Conservation (phyloP, 2,888 invertebrate species). For the Drosophila leonis region DNA sequence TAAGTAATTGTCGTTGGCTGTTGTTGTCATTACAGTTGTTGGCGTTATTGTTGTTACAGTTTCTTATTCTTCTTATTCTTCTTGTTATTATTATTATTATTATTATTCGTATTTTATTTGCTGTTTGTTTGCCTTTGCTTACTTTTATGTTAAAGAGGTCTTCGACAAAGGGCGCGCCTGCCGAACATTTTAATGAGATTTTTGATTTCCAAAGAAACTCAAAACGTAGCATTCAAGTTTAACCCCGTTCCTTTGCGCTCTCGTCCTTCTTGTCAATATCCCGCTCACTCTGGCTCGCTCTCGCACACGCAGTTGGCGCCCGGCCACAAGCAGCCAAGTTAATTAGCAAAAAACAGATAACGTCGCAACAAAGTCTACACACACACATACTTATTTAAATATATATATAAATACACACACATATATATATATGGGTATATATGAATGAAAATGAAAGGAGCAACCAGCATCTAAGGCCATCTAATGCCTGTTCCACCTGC, state of each 20-base stretch:
- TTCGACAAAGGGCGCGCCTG: conserved; percentile 26
- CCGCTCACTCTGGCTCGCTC: conserved; percentile 11
- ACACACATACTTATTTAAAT: not conserved
- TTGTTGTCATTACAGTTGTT: conserved; percentile 16
- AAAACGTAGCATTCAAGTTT: conserved; percentile 39
- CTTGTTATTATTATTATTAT: conserved; percentile 5
- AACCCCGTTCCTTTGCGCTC: conserved; percentile 10
- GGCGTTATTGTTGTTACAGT: conserved; percentile 1
- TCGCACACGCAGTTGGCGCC: conserved; percentile 7
- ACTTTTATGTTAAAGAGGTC: conserved; percentile 32
- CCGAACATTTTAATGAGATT: conserved; percentile 72
- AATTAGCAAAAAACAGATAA: conserved; percentile 75
- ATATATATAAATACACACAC: not conserved
- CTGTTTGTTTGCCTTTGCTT: conserved; percentile 15
- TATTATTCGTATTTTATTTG: conserved; percentile 13
- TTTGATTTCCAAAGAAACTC: conserved; percentile 63
- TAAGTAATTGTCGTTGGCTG: conserved; percentile 20
- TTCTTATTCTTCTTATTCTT: not conserved
- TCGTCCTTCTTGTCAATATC: conserved; percentile 1
- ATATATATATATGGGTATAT: not conserved
- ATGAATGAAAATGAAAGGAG: conserved; percentile 55
- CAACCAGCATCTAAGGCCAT: conserved; percentile 53
- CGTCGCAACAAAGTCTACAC: conserved; percentile 59
- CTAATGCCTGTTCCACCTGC: conserved; percentile 12
- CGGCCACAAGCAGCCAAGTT: conserved; percentile 69